A percentile compares a stretch with the other conserved stretches of the same genome.
Conservation (phyloP, 2,113 vertebrate genomes). For the Nannospalax galili region DNA sequence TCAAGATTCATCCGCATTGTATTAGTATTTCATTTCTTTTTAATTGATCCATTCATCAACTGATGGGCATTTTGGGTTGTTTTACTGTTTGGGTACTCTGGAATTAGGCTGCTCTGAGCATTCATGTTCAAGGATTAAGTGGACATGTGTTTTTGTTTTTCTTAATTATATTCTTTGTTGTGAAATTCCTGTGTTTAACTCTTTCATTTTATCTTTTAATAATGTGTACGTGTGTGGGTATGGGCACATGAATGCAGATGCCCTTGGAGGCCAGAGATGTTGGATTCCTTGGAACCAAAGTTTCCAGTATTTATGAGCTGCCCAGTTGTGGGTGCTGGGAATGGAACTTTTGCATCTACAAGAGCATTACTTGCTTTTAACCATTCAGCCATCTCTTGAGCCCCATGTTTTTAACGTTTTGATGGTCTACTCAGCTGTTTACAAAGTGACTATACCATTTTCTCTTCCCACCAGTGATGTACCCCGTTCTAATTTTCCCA, state of each 20-base stretch:
- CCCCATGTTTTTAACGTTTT: background rate
- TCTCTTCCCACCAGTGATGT: background rate
- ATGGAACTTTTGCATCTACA: background rate
- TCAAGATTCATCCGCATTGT: background rate
- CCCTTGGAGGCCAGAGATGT: background rate
- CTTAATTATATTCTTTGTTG: conserved; percentile 2
- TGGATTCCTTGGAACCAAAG: background rate
- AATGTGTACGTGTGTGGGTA: background rate
- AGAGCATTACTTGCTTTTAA: background rate
- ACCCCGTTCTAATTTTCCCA: background rate
- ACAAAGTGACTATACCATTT: background rate
- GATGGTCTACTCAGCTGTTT: background rate
- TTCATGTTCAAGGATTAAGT: background rate
- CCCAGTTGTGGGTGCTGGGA: background rate
- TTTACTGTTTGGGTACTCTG: conserved; percentile 19
- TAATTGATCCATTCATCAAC: background rate
- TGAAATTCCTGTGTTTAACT: background rate
- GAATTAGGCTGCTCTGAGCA: background rate
- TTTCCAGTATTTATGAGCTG: background rate
- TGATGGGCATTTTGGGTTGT: background rate
- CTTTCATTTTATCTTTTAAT: background rate
- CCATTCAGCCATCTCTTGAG: background rate
- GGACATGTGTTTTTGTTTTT: background rate
- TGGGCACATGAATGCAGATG: background rate
- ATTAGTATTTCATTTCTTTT: conserved; percentile 26